A percentile compares a stretch with the other conserved stretches of the same genome.
Conservation (phyloP, 2,797 vertebrate genomes). For the Chloroceryle inda region DNA sequence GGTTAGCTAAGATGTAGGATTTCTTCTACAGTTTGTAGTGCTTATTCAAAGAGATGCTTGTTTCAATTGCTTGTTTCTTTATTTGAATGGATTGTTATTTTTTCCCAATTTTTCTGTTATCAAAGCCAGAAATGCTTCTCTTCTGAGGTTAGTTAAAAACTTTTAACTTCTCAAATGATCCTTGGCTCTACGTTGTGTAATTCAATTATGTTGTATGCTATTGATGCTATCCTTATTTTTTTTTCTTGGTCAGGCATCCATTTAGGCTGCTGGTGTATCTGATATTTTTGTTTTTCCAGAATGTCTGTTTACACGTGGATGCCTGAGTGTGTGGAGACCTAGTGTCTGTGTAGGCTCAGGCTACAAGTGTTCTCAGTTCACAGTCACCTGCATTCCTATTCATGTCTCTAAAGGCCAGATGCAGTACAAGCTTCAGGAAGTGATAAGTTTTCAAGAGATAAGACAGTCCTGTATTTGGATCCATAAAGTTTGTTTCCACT, state of each 20-base stretch:
- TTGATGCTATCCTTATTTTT: neutral
- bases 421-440: neutral
- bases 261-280: neutral
- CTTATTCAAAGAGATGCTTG: neutral
- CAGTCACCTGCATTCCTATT: neutral
- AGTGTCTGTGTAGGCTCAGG: neutral
- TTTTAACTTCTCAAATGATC: neutral
- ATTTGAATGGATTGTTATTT: neutral
- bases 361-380: neutral
- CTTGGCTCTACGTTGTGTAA: neutral
- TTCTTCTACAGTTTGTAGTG: neutral
- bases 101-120: neutral
- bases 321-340: neutral
- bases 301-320: rapidly evolving
- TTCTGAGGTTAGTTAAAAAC: neutral
- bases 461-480: neutral
- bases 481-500: neutral
- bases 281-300: neutral
- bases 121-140: neutral
- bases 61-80: neutral
- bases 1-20: neutral
- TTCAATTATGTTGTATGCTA: neutral
- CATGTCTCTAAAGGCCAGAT: neutral
- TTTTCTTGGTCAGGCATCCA: neutral
- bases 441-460: neutral